Percentiles rank a stretch among this genome's conserved stretches.
Conservation (phyloP, 2,113 vertebrate genomes). For the Leptodactylus fuscus region DNA sequence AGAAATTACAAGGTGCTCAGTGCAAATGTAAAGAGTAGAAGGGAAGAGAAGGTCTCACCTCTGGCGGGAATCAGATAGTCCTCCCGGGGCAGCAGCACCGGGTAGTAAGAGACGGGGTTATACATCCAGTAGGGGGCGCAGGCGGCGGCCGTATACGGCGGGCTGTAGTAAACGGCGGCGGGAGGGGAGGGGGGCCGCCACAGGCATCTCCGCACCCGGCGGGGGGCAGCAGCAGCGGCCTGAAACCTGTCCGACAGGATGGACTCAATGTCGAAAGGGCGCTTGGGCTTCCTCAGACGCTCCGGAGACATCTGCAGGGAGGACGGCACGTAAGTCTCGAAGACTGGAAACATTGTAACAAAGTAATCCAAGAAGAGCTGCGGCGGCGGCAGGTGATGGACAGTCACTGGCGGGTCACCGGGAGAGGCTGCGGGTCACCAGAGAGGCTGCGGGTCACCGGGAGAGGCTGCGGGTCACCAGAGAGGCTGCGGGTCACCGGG, state of each 20-base stretch:
- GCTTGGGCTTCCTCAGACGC: neutral
- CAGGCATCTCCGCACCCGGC: neutral
- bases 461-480: constrained; percentile 11
- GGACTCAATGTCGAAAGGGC: constrained; percentile 70
- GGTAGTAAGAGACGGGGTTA: neutral
- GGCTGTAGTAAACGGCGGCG: constrained; percentile 6
- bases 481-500: neutral
- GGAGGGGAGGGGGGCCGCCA: constrained; percentile 35
- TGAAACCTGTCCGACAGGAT: constrained; percentile 63
- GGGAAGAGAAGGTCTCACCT: constrained; percentile 55
- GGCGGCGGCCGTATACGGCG: constrained; percentile 34
- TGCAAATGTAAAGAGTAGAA: no score
- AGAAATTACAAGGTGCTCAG: no score
- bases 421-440: constrained; percentile 14
- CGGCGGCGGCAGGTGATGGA: neutral
- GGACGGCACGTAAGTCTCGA: neutral
- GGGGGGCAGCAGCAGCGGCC: neutral
- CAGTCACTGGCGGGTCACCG: neutral
- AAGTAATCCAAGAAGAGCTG: neutral
- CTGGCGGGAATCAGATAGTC: constrained; percentile 27
- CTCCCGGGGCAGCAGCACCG: neutral
- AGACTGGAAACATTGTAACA: neutral
- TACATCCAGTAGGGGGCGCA: constrained; percentile 33
- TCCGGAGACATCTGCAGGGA: neutral
- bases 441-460: neutral